Evolutionary conservation across 2,888 invertebrate genomes (phyloP), one percentile per base, ranked within the genome.

Genomic region (Cheilosia impressa): DNA sequence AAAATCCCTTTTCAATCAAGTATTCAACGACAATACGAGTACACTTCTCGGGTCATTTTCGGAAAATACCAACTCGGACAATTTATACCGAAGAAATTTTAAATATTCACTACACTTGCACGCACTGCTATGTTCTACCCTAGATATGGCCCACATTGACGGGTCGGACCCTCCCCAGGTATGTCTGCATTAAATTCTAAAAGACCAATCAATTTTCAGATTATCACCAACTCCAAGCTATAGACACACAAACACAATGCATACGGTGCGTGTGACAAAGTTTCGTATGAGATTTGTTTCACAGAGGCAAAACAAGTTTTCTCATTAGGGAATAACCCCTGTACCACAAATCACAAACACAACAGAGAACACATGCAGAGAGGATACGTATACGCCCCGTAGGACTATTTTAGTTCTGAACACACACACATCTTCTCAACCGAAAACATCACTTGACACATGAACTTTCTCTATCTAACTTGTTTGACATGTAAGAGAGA

Each of bases 401-500:
- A 76, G 71, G 76, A 82, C 43, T 27, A 60, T 71, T 75, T 60
- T 73, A 31, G 34, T 52, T 34, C 13, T 22, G 24, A 17, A 38
- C 45, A 13, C 17, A 62, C 17, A 62, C 47, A 43, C 22, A 24
- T 34, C 65, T 55, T 27, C 38, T 34, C 55, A 38, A 50, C 84
- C 76, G 52, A 72, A 76, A 80, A 76, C 85, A 85, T 77, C 80
- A 80, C 66, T 80, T 85, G 80, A 76, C 85, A 85, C 80, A 85
- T 81, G 85, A 85, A 85, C 85, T 85, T 76, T 80, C 58, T 66
- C 69, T 60, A 63, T 65, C 63, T 53, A 19, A 34, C 41, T 19
- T 55, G 27, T 45, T 47, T 10, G 76, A 71, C 71, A 71, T 71
- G 81, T 76, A 68, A 71, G 41, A 60, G 52, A 31, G 65, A 82